These are phyloP conservation scores for Campylomormyrus numenius DNA, from an alignment of 2,113 vertebrate genomes.

Conservation along the genomic window DNA sequence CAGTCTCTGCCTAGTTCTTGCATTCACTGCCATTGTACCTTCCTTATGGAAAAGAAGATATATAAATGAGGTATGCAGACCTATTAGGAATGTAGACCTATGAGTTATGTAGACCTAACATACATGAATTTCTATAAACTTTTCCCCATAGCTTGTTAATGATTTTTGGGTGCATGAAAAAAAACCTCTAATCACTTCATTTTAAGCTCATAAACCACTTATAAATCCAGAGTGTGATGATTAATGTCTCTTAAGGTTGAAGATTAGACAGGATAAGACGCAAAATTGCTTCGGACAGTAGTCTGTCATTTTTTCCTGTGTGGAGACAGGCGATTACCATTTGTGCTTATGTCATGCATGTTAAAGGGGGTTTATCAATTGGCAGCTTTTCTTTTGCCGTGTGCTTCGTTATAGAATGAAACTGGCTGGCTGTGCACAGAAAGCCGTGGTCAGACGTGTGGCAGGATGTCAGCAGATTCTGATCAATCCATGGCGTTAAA, in stretches of 20 bases:
- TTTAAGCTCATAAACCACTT: constrained; percentile 87
- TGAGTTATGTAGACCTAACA: neutral
- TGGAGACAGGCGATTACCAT: constrained; percentile 36
- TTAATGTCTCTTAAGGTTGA: constrained; percentile 76
- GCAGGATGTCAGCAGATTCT: neutral
- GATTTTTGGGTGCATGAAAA: constrained; percentile 53
- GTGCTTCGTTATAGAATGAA: neutral
- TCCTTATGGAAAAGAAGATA: neutral
- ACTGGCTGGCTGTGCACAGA: neutral
- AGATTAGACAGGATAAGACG: constrained; percentile 74
- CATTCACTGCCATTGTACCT: neutral
- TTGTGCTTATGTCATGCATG: constrained; percentile 53
- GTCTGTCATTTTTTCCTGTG: constrained; percentile 58
- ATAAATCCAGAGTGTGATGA: constrained; percentile 73
- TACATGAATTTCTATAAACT: neutral
- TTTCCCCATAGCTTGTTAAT: constrained; percentile 45
- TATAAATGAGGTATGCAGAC: neutral
- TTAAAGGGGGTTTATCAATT: constrained; percentile 37
- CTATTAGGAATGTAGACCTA: too few species aligned
- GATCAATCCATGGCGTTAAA: constrained; percentile 46
- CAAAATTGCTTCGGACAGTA: constrained; percentile 69
- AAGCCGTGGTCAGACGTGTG: neutral
- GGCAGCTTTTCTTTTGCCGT: constrained; percentile 20
- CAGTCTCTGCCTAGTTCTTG: neutral
- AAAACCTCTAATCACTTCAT: constrained; percentile 64